phyloP scores from a whole-genome alignment of 2,888 invertebrate species.

The Syrphus vitripennis region DNA sequence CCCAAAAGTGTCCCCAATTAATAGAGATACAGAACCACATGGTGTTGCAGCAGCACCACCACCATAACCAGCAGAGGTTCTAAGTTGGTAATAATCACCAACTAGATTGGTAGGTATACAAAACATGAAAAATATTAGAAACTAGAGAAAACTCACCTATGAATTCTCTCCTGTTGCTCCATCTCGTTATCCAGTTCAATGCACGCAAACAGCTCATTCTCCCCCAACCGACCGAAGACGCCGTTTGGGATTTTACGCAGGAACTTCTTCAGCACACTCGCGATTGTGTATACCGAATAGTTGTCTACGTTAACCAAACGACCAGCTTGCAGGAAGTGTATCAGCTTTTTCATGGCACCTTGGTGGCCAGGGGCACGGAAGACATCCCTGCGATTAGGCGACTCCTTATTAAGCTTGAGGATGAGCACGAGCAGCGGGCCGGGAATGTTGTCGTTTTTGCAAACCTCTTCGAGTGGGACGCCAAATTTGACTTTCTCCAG shows the following conservation, averaged over 20 bases:
- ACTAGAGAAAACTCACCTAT: constrained; percentile 85
- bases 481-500: constrained; percentile 98
- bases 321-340: constrained; percentile 94
- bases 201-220: constrained; percentile 93
- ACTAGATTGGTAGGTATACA: neutral
- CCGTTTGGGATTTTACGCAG: constrained; percentile 97
- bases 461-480: constrained; percentile 94
- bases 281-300: constrained; percentile 98
- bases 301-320: constrained; percentile 95
- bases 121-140: constrained; percentile 1
- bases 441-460: constrained; percentile 97
- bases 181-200: constrained; percentile 91
- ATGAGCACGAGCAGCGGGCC: constrained; percentile 95
- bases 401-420: constrained; percentile 96
- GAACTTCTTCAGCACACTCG: constrained; percentile 98
- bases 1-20: constrained; percentile 53
- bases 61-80: neutral
- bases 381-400: constrained; percentile 95
- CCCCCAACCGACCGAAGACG: constrained; percentile 95
- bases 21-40: neutral
- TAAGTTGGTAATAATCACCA: neutral
- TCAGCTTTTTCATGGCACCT: constrained; percentile 95
- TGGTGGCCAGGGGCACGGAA: constrained; percentile 97
- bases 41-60: neutral
- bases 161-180: constrained; percentile 95